A percentile compares a stretch with the other conserved stretches of the same genome.
These are phyloP conservation scores for Mesocricetus auratus DNA, from an alignment of 2,113 vertebrate species.

Conservation along the genomic window DNA sequence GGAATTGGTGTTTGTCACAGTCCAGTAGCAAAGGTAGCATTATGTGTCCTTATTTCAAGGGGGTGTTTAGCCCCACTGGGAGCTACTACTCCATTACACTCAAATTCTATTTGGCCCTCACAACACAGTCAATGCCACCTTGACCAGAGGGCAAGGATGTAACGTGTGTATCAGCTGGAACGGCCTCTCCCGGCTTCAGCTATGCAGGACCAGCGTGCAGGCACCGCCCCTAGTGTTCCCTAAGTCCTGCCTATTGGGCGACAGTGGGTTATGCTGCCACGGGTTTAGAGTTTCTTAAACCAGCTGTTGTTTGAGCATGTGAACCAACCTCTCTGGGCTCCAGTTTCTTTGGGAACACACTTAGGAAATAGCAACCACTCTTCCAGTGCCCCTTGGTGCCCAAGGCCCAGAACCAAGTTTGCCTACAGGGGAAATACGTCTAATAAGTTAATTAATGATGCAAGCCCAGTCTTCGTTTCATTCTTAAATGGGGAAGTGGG, in stretches of 20 bases:
- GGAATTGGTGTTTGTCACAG: not conserved
- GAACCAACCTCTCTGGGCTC: no score
- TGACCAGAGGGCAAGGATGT: not conserved
- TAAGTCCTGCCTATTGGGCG: fast-evolving
- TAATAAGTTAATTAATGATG: not conserved
- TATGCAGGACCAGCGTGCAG: fast-evolving
- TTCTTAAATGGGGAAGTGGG: not conserved
- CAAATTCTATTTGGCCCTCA: not conserved
- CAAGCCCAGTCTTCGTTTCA: not conserved
- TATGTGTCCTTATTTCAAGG: not conserved
- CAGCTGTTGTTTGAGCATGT: not conserved
- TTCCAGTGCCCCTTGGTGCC: fast-evolving
- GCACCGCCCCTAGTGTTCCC: not conserved
- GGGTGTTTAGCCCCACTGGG: not conserved
- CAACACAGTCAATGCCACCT: fast-evolving
- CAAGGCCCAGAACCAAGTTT: not conserved
- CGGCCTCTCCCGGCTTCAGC: fast-evolving
- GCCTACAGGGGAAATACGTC: not conserved
- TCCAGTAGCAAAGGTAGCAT: not conserved
- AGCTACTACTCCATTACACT: not conserved
- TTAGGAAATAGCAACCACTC: fast-evolving
- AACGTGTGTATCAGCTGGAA: not conserved
- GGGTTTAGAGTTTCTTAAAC: fast-evolving
- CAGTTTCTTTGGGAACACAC: fast-evolving
- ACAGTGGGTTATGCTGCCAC: not conserved